Evolutionary conservation across 1,140 invertebrate species (phyloP), one percentile per base, ranked within the genome.

Genomic region (Glossosoma conforme): DNA sequence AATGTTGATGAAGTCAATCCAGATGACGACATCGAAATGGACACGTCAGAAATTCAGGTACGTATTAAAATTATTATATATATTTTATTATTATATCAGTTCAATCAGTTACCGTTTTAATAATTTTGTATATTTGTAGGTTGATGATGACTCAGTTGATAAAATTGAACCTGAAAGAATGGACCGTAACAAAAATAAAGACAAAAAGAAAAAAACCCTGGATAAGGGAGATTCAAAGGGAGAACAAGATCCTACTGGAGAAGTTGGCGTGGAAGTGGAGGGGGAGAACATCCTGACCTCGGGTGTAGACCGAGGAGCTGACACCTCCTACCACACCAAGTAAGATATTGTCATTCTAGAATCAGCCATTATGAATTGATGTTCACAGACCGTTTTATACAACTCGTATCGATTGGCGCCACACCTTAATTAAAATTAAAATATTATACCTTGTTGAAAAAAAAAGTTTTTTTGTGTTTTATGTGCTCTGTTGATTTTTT

Each of bases 261-360:
- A 82, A 55, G 76, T 69, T 14, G 68, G 72, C 24, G 61, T 86
- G 20, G 82, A 88, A 49, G 72, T 91, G 10, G 88, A 91, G 59
- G 91, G 90, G 8, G 88, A 93, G 41, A 67, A 68, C 11, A 74
- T 90, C 1, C 49, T 73, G 14, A 94, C 91, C 0, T 60, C 69
- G 40, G 82, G 64, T 3, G 89, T 85, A 10, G 65, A 76, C 1
- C 71, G 91, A 54, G 83, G 82, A 19, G 61, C 65, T 0, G 87
- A 92, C 18, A 87, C 87, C 8, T 82, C 81, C 5, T 67, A 76
- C 51, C 74, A 81, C 66, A 77, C 77, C 51, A 76, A 69, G 77
- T 78, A 55, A 64, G 65, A 14, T 36, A 5, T 36, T 36, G 14
- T 9, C n/a, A n/a, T n/a, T n/a, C n/a, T n/a, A n/a, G n/a, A n/a